Evolutionary conservation across 37 sponge, comb jelly and placozoan species (phyloP), one percentile per base, ranked within the genome.

Genomic region (Chondrosia reniformis): DNA sequence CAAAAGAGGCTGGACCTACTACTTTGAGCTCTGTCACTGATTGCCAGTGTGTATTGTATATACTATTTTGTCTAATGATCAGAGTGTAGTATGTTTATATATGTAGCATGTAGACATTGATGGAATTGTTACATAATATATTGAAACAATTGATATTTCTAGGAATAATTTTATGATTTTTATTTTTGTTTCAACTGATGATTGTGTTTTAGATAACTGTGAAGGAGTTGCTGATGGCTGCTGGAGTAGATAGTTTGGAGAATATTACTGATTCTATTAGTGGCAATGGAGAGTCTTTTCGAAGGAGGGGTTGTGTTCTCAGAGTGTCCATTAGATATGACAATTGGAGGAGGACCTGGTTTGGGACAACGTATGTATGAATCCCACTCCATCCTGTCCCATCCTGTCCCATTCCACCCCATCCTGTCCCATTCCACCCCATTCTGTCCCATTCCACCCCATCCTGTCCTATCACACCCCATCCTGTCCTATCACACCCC

Each of bases 231-330:
- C 76, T 94, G 21, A 33, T 54, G 34, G 94, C 94, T 28, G 81
- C 87, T 36, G 94, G 94, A 15, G 61, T 94, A 45, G 74, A 71
- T 27, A 65, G 73, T 59, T 78, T 94, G 15, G 94, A 94, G 46
- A 67, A 79, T 59, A 24, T 33, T 25, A 82, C 90, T 30, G 94
- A 94, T 63, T 40, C 88, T 3, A 63, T 89, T 25, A 85, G 79
- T 80, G 90, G 81, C 2, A 75, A 77, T n/a, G 85, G 87, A 0
- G 71, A 84, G 33, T 79, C 83, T 27, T 86, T 72, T 78, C 58
- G 94, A 32, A 49, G 84, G 67, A 81, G 89, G 31, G 94, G 94
- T 3, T 86, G 84, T 55, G 80, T 94, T 22, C 31, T 94, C 32
- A 62, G 80, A 44, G 88, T 94, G 7, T 67, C 85, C 46, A 84